Base-by-base conservation (phyloP, 2,888 invertebrate genomes). In the Polietes domitor region DNA sequence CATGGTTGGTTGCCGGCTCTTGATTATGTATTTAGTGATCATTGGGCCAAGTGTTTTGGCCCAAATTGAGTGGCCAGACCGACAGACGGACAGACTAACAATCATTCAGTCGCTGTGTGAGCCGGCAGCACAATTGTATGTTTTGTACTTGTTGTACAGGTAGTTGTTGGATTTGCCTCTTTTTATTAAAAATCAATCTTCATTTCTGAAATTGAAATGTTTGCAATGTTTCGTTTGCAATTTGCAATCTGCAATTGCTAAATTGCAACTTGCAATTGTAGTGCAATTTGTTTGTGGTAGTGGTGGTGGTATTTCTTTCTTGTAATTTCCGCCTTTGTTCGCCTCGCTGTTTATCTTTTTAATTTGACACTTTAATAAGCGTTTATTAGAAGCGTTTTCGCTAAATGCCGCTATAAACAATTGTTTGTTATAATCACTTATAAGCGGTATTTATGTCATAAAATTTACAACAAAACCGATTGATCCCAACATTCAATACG, bases 121-220 rank as follows among this genome's bases (percentile, higher is more conserved):
- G 24, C 68, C 68, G 68, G 68, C 43, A 43, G 68, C 68, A 68
- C 43, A 68, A 68, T 58, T 73, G 73, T 73, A 21, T 55, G 73
- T 58, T 73, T 73, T 41, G 32, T 17, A 15, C 41, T 73, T 32
- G 73, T 73, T 41, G 32, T 17, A 15, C 41, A 58, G 17, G 73
- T 58, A 73, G 41, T 73, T 73, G 73, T 73, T 73, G 41, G 37
- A 73, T 12, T 41, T 73, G 24, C 37, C 68, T n/a, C n/a, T 68
- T 68, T 61, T 68, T 68, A 68, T 73, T 73, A 73, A 73, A 71
- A 73, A 53, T 73, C 73, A 73, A 73, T 73, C 73, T 55, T 73
- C 55, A 58, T 73, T 73, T 73, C 24, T 12, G 53, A 73, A 73
- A 55, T 58, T 58, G 55, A 73, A 73, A 73, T 73, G 55, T 68